Evolutionary conservation across 2,113 vertebrate genomes (phyloP), one percentile per base, ranked within the genome.

Genomic region (Oryzias woworae): DNA sequence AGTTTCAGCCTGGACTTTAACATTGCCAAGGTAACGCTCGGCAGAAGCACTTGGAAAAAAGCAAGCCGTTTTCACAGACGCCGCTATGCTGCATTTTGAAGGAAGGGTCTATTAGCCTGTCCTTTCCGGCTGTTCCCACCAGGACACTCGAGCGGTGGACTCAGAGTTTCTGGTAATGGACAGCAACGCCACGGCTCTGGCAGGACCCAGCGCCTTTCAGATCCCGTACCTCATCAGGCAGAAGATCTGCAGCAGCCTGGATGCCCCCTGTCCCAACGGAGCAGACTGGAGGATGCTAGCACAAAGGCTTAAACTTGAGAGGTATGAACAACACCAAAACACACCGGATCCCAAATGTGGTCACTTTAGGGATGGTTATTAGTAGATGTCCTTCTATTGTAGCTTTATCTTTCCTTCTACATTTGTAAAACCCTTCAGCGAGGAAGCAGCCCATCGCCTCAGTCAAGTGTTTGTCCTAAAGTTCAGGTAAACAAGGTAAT

Each of bases 201-300:
- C 97, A 58, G 97, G 97, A 57, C 97, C 97, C 88, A 98, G 95
- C 92, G 97, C 97, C 84, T 99, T 99, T 90, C 98, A 99, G 95
- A 98, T 99, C 88, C 97, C 97, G 43, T 99, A 98, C 93, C 95
- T 98, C 90, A 98, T 98, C 93, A 94, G 97, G 87, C 97, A 99
- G 92, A 99, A 99, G 93, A 98, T 99, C 92, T 98, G 97, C 92
- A 95, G 94, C 91, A 98, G 97, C 91, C 91, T 99, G 88, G 97
- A 99, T 50, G 91, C 94, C 0, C 95, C 96, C 53, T 8, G 93
- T 82, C 90, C 93, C 71, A 95, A 95, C 46, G 96, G 96, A 77
- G 95, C 96, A 0, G 96, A 99, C 91, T 99, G 97, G 97, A 94
- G 96, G 85, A 95, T 92, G 66, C 91, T 99, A 81, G 97, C 96